Percentiles rank a stretch among this genome's conserved stretches.
These are phyloP conservation scores for Clarias magur DNA, from an alignment of 2,113 vertebrate genomes.

Conservation along the genomic window DNA sequence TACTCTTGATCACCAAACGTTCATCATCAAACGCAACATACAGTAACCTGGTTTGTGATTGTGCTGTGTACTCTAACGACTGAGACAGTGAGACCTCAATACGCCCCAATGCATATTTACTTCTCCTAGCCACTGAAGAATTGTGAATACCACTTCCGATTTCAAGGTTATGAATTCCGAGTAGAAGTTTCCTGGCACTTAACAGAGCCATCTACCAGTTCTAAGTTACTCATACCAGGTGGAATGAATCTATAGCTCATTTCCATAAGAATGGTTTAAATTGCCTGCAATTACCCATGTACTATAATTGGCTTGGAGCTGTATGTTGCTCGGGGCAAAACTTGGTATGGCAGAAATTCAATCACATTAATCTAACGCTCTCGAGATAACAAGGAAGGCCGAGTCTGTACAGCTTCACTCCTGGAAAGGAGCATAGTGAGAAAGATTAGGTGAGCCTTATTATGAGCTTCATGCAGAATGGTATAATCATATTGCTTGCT, in stretches of 20 bases:
- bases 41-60: background rate
- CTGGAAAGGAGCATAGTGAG: constrained; percentile 16
- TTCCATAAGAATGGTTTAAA: constrained; percentile 2
- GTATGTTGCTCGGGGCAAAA: constrained; percentile 7
- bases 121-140: constrained; percentile 31
- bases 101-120: background rate
- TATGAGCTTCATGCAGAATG: constrained; percentile 1
- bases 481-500: background rate
- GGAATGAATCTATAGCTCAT: constrained; percentile 27
- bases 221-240: background rate
- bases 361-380: constrained; percentile 33
- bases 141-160: constrained; percentile 37
- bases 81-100: background rate
- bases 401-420: constrained; percentile 14
- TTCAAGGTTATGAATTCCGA: constrained; percentile 39
- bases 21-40: background rate
- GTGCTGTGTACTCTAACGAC: background rate
- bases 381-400: constrained; percentile 25
- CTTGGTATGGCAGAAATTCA: constrained; percentile 20
- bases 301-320: constrained; percentile 26
- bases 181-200: constrained; percentile 17
- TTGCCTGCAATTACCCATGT: constrained; percentile 24
- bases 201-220: background rate
- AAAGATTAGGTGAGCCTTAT: constrained; percentile 23
- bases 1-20: background rate